Base-by-base conservation (phyloP, 2,113 vertebrate species). In the Oostethus manadensis region DNA sequence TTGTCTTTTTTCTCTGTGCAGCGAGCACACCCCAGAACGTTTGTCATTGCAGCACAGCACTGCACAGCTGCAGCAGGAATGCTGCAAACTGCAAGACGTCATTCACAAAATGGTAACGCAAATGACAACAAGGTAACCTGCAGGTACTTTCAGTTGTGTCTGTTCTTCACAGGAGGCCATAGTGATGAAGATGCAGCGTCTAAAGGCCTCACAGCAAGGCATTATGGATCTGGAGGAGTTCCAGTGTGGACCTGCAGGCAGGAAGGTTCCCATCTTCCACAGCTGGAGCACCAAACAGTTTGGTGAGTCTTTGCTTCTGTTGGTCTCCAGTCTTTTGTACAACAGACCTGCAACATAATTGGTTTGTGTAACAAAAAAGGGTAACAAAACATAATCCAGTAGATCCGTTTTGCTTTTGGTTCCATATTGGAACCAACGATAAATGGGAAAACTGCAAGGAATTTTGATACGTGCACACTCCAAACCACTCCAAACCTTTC, bases 211-310 rank as follows among this genome's bases (percentile, higher is more conserved):
- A 46, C 89, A 93, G 74, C 91, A 81, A 70, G 94, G 91, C 0
- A 51, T 98, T 40, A 91, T 88, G 64, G 90, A 94, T 1, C 89
- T 98, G 54, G 93, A 98, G 79, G 67, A 66, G 16, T 94, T 92
- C 70, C 92, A 91, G 65, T 77, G 77, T 0, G 69, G 89, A 68
- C 78, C 80, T 38, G 84, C 80, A 56, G 84, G 77, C 38, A 68
- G 78, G 21, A 77, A 26, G 0, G 45, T 63, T 11, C 87, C 83
- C 1, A 86, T 95, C 9, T 98, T 96, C 70, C 92, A 93, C 69
- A 93, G 91, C 0, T 99, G 95, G 96, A 87, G 84, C 22, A 92
- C 91, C 3, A 21, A 73, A 4, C 81, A 90, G n/a, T 96, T 98
- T 20, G 91, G 94, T 97, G 29, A 33, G 29, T 33, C 29, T 33